These are phyloP conservation scores for Zaprionus nigranus DNA, from an alignment of 1,140 invertebrate genomes.

Conservation along the genomic window DNA sequence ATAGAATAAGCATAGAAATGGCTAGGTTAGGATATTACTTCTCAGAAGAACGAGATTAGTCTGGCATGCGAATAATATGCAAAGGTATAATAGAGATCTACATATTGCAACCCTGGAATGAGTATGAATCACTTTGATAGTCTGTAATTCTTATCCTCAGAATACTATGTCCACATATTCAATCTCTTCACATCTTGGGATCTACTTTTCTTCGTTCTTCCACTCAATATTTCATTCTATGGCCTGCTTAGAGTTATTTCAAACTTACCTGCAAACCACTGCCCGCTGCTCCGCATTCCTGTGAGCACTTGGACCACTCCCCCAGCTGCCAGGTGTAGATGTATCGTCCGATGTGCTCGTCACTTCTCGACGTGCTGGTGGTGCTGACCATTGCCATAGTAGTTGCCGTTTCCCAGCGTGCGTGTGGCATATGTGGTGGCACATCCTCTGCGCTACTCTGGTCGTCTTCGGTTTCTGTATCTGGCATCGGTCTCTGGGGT, in stretches of 20 bases:
- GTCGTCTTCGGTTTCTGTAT: not conserved
- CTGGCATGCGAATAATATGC: no score
- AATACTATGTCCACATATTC: not conserved
- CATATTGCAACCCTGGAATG: no score
- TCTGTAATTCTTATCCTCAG: no score
- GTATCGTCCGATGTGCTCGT: conserved; percentile 84
- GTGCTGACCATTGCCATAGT: conserved; percentile 34
- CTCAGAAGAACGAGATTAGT: no score
- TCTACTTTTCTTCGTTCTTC: not conserved
- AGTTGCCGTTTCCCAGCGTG: conserved; percentile 63
- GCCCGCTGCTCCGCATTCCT: conserved; percentile 93
- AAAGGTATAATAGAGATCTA: no score
- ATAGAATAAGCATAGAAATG: no score
- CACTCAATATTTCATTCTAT: not conserved
- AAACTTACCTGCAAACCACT: conserved; percentile 74
- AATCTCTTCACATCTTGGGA: not conserved
- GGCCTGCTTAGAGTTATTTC: not conserved
- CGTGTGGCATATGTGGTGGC: conserved; percentile 67
- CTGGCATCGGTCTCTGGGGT: not conserved
- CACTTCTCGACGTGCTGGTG: not conserved
- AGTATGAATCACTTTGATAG: no score
- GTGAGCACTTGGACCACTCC: conserved; percentile 94
- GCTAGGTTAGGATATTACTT: no score
- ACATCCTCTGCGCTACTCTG: conserved; percentile 25
- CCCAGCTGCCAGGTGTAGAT: conserved; percentile 92